Evolutionary conservation across 2,888 invertebrate genomes (phyloP).

Genomic region (Ectobius pallidus): DNA sequence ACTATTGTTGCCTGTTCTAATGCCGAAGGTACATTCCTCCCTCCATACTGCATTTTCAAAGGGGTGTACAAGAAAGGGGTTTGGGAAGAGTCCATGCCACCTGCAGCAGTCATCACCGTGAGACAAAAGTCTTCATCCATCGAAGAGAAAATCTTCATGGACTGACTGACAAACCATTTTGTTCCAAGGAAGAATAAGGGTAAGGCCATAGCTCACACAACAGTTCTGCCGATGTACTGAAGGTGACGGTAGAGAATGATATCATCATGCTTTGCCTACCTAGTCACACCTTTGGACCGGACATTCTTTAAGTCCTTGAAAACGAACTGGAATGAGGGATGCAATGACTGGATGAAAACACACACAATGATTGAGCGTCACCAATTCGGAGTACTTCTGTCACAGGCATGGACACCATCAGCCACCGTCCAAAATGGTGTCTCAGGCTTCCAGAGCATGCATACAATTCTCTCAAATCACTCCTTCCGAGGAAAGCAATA

Average conservation of each 20-base stretch:
- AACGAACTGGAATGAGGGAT: neutral
- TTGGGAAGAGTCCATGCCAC: constrained; percentile 33
- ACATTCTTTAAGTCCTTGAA: constrained; percentile 15
- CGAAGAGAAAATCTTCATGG: constrained; percentile 45
- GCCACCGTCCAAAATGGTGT: neutral
- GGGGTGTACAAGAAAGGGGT: neutral
- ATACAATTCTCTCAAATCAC: neutral
- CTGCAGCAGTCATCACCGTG: constrained; percentile 46
- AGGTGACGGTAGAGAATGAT: neutral
- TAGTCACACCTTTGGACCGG: constrained; percentile 1
- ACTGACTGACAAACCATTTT: constrained; percentile 49
- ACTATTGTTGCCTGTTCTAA: constrained; percentile 48
- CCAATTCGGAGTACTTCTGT: neutral
- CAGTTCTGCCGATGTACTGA: neutral
- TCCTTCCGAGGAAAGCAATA: neutral
- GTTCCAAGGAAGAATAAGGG: constrained; percentile 48
- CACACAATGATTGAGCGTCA: neutral
- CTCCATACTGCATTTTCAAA: constrained; percentile 41
- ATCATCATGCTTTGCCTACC: neutral
- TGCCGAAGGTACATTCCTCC: constrained; percentile 49
- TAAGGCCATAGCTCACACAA: constrained; percentile 34
- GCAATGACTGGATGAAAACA: neutral
- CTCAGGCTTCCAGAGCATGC: neutral
- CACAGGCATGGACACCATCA: neutral
- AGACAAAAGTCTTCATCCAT: constrained; percentile 48